Conservation (phyloP, 2,113 vertebrate species). For the Pan troglodytes region NHGRI_mPanTro3-v2.1_pri NC_072401.2:92053501-92054000, state of each 20-base stretch:
- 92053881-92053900: background rate
- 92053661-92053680: background rate
- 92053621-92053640: background rate
- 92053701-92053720: background rate
- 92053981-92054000: conserved; percentile 5
- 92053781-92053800: background rate
- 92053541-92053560: background rate
- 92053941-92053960: background rate
- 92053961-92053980: background rate
- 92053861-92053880: background rate
- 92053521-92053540: background rate
- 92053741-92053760: background rate
- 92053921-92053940: background rate
- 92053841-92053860: background rate
- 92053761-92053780: background rate
- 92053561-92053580: background rate
- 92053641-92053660: background rate
- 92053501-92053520: background rate
- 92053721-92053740: background rate
- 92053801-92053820: background rate
- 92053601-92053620: background rate
- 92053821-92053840: background rate
- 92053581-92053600: background rate
- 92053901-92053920: background rate
- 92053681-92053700: background rate